Conservation (phyloP, 2,797 vertebrate genomes). For the Thamnophis elegans region DNA sequence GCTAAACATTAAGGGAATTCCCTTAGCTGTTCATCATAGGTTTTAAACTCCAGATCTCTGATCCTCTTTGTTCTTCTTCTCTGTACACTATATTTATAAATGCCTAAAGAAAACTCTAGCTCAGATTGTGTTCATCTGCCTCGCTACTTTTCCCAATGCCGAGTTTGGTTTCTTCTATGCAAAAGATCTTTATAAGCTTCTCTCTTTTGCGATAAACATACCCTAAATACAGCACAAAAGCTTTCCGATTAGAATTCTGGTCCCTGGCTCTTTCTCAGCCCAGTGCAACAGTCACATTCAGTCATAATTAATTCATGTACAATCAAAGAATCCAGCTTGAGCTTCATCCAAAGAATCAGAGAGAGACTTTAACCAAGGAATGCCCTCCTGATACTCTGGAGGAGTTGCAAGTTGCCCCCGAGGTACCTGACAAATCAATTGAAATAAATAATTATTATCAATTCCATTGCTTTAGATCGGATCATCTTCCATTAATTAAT, state of each 20-base stretch:
- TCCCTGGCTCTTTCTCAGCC: background rate
- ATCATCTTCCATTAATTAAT: background rate
- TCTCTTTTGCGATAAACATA: background rate
- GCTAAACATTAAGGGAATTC: background rate
- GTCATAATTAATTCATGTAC: background rate
- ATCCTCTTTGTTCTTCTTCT: background rate
- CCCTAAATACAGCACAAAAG: background rate
- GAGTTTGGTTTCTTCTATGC: background rate
- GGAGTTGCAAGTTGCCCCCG: background rate
- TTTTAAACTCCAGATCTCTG: background rate
- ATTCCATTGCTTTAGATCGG: background rate
- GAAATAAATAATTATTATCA: background rate
- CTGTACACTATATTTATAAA: background rate
- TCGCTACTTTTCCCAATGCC: background rate
- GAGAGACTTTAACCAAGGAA: background rate
- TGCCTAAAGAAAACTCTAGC: background rate
- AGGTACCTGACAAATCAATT: background rate
- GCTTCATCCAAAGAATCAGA: background rate
- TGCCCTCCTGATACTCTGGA: background rate
- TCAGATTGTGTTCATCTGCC: background rate
- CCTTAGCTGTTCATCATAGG: background rate
- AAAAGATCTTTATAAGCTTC: background rate
- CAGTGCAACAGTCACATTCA: background rate
- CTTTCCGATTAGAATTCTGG: background rate
- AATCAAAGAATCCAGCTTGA: background rate